A percentile compares a stretch with the other conserved stretches of the same genome.
Conservation (phyloP, 1,140 invertebrate species). For the Glomeris maerens region DNA sequence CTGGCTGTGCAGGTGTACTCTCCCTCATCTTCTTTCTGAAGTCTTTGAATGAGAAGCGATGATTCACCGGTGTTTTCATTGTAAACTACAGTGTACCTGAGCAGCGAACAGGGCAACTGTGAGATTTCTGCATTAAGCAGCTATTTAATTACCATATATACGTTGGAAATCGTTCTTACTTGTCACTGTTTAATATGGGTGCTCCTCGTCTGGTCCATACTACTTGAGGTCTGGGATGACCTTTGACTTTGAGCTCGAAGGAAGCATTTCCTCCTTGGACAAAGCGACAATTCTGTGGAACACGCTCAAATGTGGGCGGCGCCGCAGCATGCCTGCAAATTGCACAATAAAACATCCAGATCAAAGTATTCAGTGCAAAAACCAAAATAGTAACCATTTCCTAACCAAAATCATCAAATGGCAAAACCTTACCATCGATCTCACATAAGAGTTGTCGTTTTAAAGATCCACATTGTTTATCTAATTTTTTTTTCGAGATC, state of each 20-base stretch:
- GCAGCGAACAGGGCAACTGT: too few species aligned
- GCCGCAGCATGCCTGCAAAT: constrained; percentile 45
- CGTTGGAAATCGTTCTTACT: constrained; percentile 1
- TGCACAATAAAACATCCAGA: too few species aligned
- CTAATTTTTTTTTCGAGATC: too few species aligned
- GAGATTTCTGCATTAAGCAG: too few species aligned
- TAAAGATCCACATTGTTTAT: too few species aligned
- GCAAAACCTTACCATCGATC: too few species aligned
- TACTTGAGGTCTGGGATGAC: constrained; percentile 83
- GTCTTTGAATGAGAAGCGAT: constrained; percentile 71
- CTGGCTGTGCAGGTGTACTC: constrained; percentile 79
- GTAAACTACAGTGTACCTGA: constrained; percentile 73
- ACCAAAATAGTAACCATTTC: too few species aligned
- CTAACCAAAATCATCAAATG: too few species aligned
- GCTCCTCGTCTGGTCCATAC: constrained; percentile 84
- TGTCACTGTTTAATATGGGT: constrained; percentile 42
- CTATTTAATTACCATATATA: background rate
- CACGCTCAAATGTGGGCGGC: constrained; percentile 81
- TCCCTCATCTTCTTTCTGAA: constrained; percentile 84
- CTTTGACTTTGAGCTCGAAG: constrained; percentile 80
- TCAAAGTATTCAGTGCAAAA: too few species aligned
- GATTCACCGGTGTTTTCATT: constrained; percentile 74
- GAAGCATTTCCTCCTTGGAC: constrained; percentile 81
- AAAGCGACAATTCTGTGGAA: constrained; percentile 82
- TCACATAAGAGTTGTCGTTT: too few species aligned